phyloP scores from a whole-genome alignment of 2,113 vertebrate species.

The Lepus timidus region DNA sequence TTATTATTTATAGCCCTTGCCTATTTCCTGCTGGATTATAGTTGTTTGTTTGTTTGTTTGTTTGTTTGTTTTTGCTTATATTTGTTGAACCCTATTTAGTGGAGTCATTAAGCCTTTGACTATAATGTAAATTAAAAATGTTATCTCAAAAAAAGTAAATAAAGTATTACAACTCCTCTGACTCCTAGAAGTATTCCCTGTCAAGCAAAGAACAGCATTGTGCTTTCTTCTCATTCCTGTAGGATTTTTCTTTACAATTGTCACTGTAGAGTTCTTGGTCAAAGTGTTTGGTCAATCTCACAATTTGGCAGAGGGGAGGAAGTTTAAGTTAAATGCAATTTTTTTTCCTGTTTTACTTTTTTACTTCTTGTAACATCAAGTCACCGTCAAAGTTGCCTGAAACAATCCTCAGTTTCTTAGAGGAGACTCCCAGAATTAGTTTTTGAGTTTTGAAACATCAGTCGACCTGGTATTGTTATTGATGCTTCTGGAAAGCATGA shows the following conservation, averaged over 20 bases:
- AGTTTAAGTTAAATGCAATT: constrained; percentile 15
- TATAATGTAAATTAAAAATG: too few relatives aligned
- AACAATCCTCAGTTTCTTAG: constrained; percentile 34
- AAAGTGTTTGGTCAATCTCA: constrained; percentile 11
- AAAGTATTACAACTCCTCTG: neutral
- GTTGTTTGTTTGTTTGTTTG: too few relatives aligned
- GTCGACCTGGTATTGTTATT: constrained; percentile 5
- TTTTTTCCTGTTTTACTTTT: neutral
- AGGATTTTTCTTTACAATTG: neutral
- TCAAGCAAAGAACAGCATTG: neutral
- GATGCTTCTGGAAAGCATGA: neutral
- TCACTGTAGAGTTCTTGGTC: neutral
- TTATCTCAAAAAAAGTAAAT: too few relatives aligned
- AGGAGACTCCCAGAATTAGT: constrained; percentile 16
- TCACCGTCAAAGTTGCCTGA: neutral
- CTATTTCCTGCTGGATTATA: too few relatives aligned
- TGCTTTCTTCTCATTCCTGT: neutral
- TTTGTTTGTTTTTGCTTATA: too few relatives aligned
- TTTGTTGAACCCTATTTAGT: too few relatives aligned
- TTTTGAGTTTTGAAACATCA: neutral
- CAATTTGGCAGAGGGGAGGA: neutral
- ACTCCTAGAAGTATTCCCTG: constrained; percentile 17
- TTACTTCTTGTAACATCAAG: neutral
- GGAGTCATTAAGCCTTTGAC: too few relatives aligned
- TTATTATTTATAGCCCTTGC: too few relatives aligned